Evolutionary conservation across 2,888 invertebrate genomes (phyloP).

Genomic region (Horisme vitalbata): DNA sequence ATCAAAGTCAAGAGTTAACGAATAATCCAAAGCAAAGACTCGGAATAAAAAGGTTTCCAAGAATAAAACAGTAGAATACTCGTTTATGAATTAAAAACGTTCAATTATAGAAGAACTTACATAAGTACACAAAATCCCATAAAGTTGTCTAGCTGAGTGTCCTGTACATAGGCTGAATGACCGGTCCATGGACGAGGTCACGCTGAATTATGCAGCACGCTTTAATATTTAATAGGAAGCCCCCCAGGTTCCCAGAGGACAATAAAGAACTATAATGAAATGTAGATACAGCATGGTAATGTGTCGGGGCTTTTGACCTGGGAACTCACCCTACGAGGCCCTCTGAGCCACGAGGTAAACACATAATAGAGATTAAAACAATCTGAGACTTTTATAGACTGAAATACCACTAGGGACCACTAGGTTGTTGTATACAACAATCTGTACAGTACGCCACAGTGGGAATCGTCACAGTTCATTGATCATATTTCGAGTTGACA

Average conservation of each 20-base stretch:
- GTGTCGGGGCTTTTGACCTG: constrained; percentile 57
- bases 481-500: no score
- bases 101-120: not conserved
- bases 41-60: no score
- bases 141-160: constrained; percentile 16
- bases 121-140: not conserved
- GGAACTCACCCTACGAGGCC: constrained; percentile 34
- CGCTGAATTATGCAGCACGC: constrained; percentile 68
- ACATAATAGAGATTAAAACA: not conserved
- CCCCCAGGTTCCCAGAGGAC: constrained; percentile 62
- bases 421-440: no score
- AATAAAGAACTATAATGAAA: constrained; percentile 60
- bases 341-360: not conserved
- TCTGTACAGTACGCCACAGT: no score
- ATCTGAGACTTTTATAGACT: no score
- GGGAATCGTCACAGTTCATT: no score
- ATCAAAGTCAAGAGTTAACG: no score
- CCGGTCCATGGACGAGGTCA: constrained; percentile 71
- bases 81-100: no score
- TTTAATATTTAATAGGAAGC: constrained; percentile 69
- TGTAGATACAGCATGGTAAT: constrained; percentile 51
- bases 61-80: no score
- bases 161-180: constrained; percentile 48
- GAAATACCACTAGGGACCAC: no score
- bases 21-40: no score